A percentile compares a stretch with the other conserved stretches of the same genome.
These are phyloP conservation scores for Phrynocephalus guinanensis DNA, from an alignment of 2,797 vertebrate species.

Conservation along the genomic window DNA sequence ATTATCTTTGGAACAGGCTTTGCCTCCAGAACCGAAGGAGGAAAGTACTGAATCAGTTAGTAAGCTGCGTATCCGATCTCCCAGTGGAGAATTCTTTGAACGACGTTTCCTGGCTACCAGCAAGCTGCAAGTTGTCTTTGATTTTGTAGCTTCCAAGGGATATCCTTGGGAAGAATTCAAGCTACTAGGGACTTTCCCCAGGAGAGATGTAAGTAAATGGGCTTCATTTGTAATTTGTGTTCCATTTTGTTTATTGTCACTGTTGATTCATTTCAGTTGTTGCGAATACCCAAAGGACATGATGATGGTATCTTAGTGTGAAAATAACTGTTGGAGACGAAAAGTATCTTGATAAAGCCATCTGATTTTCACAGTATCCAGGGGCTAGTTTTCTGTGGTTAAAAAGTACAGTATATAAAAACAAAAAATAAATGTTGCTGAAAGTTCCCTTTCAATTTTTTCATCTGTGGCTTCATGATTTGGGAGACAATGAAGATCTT, in stretches of 20 bases:
- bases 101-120: slow-evolving; percentile 94
- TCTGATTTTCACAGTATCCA: too few relatives aligned
- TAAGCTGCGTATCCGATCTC: slow-evolving; percentile 94
- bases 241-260: background rate
- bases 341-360: too few relatives aligned
- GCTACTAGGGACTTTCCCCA: slow-evolving; percentile 98
- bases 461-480: background rate
- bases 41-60: slow-evolving; percentile 91
- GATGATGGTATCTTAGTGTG: background rate
- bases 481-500: too few relatives aligned
- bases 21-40: slow-evolving; percentile 92
- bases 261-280: background rate
- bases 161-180: slow-evolving; percentile 97
- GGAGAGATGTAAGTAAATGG: slow-evolving; percentile 93
- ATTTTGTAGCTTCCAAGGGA: slow-evolving; percentile 98
- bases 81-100: slow-evolving; percentile 96
- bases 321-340: too few relatives aligned
- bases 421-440: too few relatives aligned
- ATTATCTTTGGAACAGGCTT: slow-evolving; percentile 93
- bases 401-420: too few relatives aligned
- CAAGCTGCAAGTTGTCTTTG: slow-evolving; percentile 96
- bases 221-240: slow-evolving; percentile 33
- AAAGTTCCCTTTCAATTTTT: background rate
- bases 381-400: too few relatives aligned
- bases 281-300: background rate